phyloP scores from a whole-genome alignment of 2,797 vertebrate species.

The Echiichthys vipera region DNA sequence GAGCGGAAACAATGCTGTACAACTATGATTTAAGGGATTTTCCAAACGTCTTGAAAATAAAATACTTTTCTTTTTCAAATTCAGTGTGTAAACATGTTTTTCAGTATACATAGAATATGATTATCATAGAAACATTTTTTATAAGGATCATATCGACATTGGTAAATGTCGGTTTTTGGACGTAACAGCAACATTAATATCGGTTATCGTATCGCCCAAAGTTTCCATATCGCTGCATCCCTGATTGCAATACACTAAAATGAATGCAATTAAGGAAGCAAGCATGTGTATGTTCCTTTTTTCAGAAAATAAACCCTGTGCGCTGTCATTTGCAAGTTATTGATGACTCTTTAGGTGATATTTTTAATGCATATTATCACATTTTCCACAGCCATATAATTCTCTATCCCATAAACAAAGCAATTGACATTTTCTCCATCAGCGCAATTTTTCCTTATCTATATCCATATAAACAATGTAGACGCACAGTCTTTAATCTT shows the following conservation, averaged over 20 bases:
- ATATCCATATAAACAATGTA: neutral
- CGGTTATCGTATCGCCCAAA: too few species aligned
- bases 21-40: too few species aligned
- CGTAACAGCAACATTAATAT: too few species aligned
- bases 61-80: too few species aligned
- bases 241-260: neutral
- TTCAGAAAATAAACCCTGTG: constrained; percentile 10
- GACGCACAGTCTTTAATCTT: constrained; percentile 22
- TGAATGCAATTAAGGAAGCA: neutral
- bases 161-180: too few species aligned
- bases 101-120: too few species aligned
- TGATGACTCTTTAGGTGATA: constrained; percentile 35
- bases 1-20: too few species aligned
- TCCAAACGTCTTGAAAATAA: too few species aligned
- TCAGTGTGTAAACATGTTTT: too few species aligned
- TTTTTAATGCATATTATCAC: constrained; percentile 27
- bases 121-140: too few species aligned
- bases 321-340: constrained; percentile 12
- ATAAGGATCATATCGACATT: too few species aligned
- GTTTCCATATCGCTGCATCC: too few species aligned
- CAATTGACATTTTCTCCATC: constrained; percentile 31
- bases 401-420: constrained; percentile 48
- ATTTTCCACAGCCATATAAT: constrained; percentile 19
- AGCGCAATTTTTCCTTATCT: constrained; percentile 26
- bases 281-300: neutral